phyloP scores from a whole-genome alignment of 2,113 vertebrate genomes.

The Dromiciops gliroides region DNA sequence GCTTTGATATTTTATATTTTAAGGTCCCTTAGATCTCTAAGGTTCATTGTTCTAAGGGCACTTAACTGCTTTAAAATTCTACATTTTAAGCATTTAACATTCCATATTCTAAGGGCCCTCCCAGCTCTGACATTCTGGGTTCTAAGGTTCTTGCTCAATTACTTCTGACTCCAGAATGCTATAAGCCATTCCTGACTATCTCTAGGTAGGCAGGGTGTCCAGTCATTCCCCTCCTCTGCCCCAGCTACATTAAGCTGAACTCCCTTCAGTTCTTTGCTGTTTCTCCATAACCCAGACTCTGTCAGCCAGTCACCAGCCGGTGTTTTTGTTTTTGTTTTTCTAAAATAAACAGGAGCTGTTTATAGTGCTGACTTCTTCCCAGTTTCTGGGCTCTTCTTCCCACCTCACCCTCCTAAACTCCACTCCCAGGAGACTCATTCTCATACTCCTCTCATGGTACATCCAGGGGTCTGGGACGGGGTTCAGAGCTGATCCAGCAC shows the following conservation, averaged over 20 bases:
- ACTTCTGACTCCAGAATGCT: neutral
- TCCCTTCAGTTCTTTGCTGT: neutral
- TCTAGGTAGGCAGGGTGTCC: neutral
- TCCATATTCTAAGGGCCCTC: too few relatives aligned
- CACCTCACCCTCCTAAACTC: neutral
- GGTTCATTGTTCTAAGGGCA: neutral
- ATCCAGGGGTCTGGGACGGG: neutral
- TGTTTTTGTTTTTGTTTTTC: neutral
- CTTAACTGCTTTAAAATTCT: neutral
- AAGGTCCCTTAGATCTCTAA: neutral
- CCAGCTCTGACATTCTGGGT: too few relatives aligned
- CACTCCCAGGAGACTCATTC: neutral
- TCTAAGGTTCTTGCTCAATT: neutral
- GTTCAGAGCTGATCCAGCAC: neutral
- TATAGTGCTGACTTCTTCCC: neutral
- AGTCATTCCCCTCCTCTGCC: neutral
- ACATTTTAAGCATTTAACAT: too few relatives aligned
- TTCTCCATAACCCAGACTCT: neutral
- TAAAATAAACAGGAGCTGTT: neutral
- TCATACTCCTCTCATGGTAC: neutral
- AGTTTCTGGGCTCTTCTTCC: neutral
- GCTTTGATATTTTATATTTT: neutral
- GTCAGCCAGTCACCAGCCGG: neutral
- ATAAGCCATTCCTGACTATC: neutral
- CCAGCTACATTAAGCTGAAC: neutral